A percentile compares a stretch with the other conserved stretches of the same genome.
Conservation (phyloP, 2,888 invertebrate genomes). For the Amitus sp. region DNA sequence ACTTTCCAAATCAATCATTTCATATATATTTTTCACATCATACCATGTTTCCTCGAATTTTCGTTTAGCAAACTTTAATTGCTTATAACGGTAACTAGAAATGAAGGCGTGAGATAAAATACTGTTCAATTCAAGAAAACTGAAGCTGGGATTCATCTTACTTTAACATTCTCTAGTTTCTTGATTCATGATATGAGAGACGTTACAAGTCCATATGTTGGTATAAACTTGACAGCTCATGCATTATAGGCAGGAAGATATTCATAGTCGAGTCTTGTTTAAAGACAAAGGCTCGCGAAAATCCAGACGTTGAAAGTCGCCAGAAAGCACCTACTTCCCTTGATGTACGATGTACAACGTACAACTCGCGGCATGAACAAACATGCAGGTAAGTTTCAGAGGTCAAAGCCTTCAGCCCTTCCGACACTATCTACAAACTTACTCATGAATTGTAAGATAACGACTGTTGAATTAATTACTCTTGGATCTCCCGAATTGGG, state of each 20-base stretch:
- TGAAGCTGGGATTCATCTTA: too few relatives aligned
- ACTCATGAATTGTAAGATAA: conserved; percentile 33
- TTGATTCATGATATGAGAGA: too few relatives aligned
- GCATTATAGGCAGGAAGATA: conserved; percentile 23
- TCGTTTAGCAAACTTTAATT: too few relatives aligned
- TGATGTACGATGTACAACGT: conserved; percentile 20
- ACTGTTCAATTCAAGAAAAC: too few relatives aligned
- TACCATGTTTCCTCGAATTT: too few relatives aligned
- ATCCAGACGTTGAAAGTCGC: conserved; percentile 28
- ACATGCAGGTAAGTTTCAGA: conserved; percentile 19
- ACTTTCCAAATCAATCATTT: too few relatives aligned
- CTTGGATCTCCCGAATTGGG: conserved; percentile 24
- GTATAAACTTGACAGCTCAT: too few relatives aligned
- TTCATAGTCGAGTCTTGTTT: conserved; percentile 16
- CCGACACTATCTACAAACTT: conserved; percentile 30
- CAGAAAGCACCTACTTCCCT: conserved; percentile 23
- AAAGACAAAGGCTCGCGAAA: conserved; percentile 18
- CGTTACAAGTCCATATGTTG: too few relatives aligned
- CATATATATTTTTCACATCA: too few relatives aligned
- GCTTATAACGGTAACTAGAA: too few relatives aligned
- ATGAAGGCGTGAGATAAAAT: too few relatives aligned
- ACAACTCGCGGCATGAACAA: conserved; percentile 23
- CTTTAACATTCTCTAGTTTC: too few relatives aligned
- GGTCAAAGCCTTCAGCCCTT: conserved; percentile 22
- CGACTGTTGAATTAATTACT: conserved; percentile 36